phyloP scores from a whole-genome alignment of 2,888 invertebrate species.

The Drosophila fulvimacula region DNA sequence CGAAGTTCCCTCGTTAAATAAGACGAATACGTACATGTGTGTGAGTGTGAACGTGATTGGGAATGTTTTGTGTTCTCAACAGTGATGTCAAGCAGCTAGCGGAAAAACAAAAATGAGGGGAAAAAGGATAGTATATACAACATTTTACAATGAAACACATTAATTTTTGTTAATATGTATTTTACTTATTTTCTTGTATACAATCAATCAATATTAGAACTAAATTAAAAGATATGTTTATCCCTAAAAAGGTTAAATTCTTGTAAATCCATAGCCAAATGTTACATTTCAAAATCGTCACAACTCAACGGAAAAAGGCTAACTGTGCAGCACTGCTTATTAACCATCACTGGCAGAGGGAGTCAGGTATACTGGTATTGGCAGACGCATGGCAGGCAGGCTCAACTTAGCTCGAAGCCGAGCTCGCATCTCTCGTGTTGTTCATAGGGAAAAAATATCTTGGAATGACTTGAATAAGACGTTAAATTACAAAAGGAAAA shows the following conservation, averaged over 20 bases:
- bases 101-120: background rate
- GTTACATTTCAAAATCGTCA: background rate
- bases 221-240: background rate
- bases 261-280: background rate
- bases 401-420: background rate
- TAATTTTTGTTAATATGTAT: background rate
- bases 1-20: slow-evolving; percentile 69
- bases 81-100: background rate
- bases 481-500: slow-evolving; percentile 75
- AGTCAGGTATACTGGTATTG: background rate
- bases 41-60: slow-evolving; percentile 40
- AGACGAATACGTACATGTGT: slow-evolving; percentile 47
- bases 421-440: slow-evolving; percentile 31
- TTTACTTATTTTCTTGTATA: background rate
- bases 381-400: slow-evolving; percentile 4
- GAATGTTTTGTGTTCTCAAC: slow-evolving; percentile 40
- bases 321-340: background rate
- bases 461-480: slow-evolving; percentile 74
- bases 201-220: too few relatives aligned
- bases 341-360: background rate
- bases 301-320: background rate
- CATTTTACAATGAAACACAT: background rate
- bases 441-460: slow-evolving; percentile 44
- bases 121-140: background rate
- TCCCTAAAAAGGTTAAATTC: background rate